Conservation (phyloP, 1,140 invertebrate genomes). For the Zaprionus gabonicus region DNA sequence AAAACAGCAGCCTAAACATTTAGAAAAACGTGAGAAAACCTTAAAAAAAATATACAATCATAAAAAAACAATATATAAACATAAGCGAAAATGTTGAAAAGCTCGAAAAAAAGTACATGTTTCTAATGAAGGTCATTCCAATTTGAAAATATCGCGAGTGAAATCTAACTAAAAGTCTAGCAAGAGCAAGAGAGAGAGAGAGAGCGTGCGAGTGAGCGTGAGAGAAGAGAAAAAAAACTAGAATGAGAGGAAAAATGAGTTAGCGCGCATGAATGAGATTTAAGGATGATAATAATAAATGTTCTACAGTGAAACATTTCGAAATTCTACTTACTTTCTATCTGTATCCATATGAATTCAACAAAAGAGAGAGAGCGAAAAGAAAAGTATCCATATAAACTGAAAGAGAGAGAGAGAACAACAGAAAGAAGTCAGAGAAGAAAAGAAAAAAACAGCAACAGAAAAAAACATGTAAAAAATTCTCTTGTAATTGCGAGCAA, state of each 20-base stretch:
- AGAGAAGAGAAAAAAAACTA: constrained; percentile 17
- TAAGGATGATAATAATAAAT: constrained; percentile 25
- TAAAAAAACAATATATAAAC: constrained; percentile 28
- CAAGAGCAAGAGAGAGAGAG: constrained; percentile 31
- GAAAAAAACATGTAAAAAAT: constrained; percentile 37
- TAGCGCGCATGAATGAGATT: constrained; percentile 62
- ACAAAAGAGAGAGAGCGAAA: background rate
- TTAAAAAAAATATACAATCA: constrained; percentile 16
- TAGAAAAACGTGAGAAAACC: constrained; percentile 21
- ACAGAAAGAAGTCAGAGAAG: constrained; percentile 6
- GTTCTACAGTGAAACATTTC: background rate
- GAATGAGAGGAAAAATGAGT: constrained; percentile 25
- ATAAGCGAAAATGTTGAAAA: constrained; percentile 56
- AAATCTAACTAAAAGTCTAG: constrained; percentile 67
- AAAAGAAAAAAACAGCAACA: constrained; percentile 25
- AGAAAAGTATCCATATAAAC: background rate
- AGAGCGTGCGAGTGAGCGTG: constrained; percentile 24
- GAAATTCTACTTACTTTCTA: background rate
- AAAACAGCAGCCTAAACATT: constrained; percentile 54
- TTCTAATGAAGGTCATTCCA: constrained; percentile 83
- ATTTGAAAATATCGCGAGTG: constrained; percentile 81
- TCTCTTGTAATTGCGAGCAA: constrained; percentile 40
- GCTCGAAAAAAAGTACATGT: constrained; percentile 78
- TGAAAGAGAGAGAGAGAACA: constrained; percentile 6
- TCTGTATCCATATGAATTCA: background rate